These are phyloP conservation scores for Eidolon helvum DNA, from an alignment of 2,113 vertebrate species.

Conservation along the genomic window DNA sequence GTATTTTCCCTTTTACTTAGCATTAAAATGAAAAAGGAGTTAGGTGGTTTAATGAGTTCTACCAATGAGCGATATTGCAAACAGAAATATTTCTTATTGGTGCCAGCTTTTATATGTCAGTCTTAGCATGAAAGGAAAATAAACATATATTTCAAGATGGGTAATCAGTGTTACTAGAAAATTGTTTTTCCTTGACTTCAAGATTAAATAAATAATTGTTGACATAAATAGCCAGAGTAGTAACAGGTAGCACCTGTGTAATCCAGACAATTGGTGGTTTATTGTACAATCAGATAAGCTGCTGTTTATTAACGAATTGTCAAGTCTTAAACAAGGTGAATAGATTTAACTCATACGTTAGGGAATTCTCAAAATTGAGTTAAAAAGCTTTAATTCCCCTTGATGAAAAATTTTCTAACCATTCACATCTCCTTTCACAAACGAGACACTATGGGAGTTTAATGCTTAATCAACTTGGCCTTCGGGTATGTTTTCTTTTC, in stretches of 20 bases:
- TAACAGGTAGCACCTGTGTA: background rate
- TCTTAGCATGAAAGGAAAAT: background rate
- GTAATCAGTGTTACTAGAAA: background rate
- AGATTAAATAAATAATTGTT: slow-evolving; percentile 46
- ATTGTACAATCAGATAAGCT: background rate
- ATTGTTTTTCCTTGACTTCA: slow-evolving; percentile 33
- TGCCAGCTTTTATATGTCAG: background rate
- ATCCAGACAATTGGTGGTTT: background rate
- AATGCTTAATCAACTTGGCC: background rate
- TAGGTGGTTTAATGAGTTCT: background rate
- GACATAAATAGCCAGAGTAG: background rate
- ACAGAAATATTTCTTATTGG: background rate
- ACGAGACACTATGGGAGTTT: background rate
- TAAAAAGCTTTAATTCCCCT: background rate
- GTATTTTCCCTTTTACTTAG: background rate
- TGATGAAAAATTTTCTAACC: background rate
- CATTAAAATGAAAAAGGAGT: background rate
- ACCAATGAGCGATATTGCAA: background rate
- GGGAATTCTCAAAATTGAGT: background rate
- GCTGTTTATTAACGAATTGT: background rate
- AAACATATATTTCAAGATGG: slow-evolving; percentile 12
- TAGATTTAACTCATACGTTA: background rate
- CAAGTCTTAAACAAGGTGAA: background rate
- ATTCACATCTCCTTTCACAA: background rate
- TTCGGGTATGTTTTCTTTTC: background rate